Evolutionary conservation across 2,888 invertebrate genomes (phyloP).

Genomic region (Drosophila limbata): DNA sequence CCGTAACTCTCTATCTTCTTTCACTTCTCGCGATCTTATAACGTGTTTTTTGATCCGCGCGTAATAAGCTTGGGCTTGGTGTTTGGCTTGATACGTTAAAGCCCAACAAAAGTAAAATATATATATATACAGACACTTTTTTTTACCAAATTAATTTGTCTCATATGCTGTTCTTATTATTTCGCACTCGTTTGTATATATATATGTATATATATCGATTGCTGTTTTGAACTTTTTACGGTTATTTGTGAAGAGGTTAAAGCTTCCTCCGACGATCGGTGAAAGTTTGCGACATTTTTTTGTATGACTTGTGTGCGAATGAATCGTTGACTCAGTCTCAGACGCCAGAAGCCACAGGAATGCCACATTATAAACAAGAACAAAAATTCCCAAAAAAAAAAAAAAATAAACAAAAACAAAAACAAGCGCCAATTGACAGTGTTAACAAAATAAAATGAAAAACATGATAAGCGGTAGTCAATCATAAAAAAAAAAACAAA

Average conservation of each 20-base stretch:
- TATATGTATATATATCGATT: constrained; percentile 33
- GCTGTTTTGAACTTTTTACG: constrained; percentile 41
- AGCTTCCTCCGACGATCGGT: constrained; percentile 35
- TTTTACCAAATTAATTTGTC: too few relatives aligned
- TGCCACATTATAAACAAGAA: constrained; percentile 38
- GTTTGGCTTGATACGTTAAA: too few relatives aligned
- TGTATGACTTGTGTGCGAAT: constrained; percentile 34
- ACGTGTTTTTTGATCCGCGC: too few relatives aligned
- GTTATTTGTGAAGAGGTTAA: constrained; percentile 31
- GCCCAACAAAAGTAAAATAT: too few relatives aligned
- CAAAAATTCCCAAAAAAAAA: constrained; percentile 35
- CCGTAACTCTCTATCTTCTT: too few relatives aligned
- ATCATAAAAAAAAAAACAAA: constrained; percentile 8
- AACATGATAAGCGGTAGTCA: constrained; percentile 7
- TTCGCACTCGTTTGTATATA: too few relatives aligned
- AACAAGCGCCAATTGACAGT: constrained; percentile 9
- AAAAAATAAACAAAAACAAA: constrained; percentile 7
- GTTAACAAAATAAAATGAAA: constrained; percentile 4
- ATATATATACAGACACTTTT: too few relatives aligned
- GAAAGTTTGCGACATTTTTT: constrained; percentile 34
- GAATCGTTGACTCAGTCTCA: constrained; percentile 21
- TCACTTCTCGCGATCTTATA: too few relatives aligned
- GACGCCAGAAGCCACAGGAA: constrained; percentile 38
- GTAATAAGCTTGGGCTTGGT: too few relatives aligned
- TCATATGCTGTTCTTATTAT: too few relatives aligned